A percentile compares a stretch with the other conserved stretches of the same genome.
These are phyloP conservation scores for Macroteleia sp. DNA, from an alignment of 2,888 invertebrate species.

Conservation along the genomic window DNA sequence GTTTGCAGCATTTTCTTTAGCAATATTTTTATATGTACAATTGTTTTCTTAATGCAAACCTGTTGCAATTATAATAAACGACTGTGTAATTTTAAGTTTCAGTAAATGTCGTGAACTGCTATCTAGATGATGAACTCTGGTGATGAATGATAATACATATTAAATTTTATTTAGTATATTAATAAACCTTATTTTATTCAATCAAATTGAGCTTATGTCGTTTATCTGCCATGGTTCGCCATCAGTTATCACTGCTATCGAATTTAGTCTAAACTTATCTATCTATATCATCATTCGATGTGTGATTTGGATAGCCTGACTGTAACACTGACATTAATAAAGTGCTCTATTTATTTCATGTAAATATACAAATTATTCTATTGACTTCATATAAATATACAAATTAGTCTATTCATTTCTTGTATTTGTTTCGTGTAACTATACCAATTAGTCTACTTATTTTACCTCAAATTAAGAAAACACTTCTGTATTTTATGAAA, in stretches of 20 bases:
- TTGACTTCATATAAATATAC: no score
- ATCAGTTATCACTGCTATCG: not conserved
- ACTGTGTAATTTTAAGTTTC: slow-evolving; percentile 29
- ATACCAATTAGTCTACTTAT: no score
- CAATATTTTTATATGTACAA: no score
- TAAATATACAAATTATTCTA: no score
- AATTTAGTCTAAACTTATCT: not conserved
- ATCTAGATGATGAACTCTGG: slow-evolving; percentile 1
- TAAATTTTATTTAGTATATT: no score
- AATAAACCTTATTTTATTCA: no score
- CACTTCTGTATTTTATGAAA: not conserved
- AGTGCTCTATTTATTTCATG: slow-evolving; percentile 50
- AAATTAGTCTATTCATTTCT: no score
- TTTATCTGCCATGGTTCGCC: not conserved
- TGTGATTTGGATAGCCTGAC: slow-evolving; percentile 16
- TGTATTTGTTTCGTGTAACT: no score
- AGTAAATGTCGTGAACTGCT: not conserved
- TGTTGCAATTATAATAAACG: slow-evolving; percentile 5
- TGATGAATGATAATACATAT: no score
- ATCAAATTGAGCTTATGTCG: not conserved
- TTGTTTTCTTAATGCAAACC: slow-evolving; percentile 3
- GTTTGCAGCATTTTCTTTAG: no score
- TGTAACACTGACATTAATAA: slow-evolving; percentile 47
- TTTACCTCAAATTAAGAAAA: slow-evolving; percentile 3
- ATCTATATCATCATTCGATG: no score